These are phyloP conservation scores for Ernsta delagoae DNA, from an alignment of 2,888 invertebrate species.

Conservation along the genomic window DNA sequence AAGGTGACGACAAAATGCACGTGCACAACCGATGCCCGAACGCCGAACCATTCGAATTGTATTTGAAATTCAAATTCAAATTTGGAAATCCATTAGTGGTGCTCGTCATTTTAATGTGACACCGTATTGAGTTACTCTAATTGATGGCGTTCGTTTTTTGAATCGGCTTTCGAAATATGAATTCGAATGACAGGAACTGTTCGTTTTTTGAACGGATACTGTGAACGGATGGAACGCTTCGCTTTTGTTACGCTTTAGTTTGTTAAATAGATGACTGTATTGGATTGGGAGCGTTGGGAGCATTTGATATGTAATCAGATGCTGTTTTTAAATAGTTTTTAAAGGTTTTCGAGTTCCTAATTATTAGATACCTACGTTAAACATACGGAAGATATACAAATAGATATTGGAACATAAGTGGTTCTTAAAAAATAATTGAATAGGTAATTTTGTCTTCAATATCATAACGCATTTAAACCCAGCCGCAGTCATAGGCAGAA, in stretches of 20 bases:
- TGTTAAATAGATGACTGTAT: constrained; percentile 3
- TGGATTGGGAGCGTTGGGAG: not conserved
- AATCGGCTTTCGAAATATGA: constrained; percentile 65
- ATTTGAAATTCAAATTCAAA: constrained; percentile 84
- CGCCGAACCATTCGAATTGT: constrained; percentile 68
- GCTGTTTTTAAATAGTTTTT: not conserved
- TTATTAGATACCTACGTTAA: too few relatives aligned
- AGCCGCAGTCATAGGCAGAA: too few relatives aligned
- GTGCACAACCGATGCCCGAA: constrained; percentile 52
- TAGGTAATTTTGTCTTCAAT: too few relatives aligned
- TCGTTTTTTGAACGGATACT: constrained; percentile 30
- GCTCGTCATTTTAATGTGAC: constrained; percentile 84
- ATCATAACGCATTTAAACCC: too few relatives aligned
- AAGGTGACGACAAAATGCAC: constrained; percentile 27
- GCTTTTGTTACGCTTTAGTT: constrained; percentile 11
- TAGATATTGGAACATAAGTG: too few relatives aligned
- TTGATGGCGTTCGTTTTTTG: constrained; percentile 71
- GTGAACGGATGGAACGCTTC: constrained; percentile 15
- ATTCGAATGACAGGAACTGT: constrained; percentile 53
- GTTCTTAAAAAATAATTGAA: too few relatives aligned
- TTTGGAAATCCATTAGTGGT: constrained; percentile 82
- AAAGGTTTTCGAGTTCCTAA: too few relatives aligned
- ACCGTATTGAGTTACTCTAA: constrained; percentile 83
- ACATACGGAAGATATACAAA: too few relatives aligned
- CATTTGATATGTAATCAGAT: not conserved